Percentiles rank a stretch among this genome's conserved stretches.
phyloP scores from a whole-genome alignment of 37 sponge, comb jelly and placozoan genomes.

The Oscarella lobularis region DNA sequence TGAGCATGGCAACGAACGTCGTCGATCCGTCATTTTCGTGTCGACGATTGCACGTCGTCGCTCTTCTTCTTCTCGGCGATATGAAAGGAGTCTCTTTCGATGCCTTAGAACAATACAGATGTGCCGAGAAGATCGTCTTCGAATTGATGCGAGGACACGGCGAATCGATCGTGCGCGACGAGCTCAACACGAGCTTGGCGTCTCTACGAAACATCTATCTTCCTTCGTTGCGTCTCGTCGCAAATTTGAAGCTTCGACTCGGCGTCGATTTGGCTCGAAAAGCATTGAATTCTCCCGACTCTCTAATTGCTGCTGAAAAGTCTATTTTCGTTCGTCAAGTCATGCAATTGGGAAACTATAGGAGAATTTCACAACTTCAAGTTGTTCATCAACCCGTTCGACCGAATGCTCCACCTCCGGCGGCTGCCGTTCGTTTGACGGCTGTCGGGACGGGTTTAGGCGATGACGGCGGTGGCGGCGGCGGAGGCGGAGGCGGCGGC shows the following conservation, averaged over 20 bases:
- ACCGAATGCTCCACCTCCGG: too few species aligned
- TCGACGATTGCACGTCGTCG: too few species aligned
- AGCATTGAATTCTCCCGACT: not conserved
- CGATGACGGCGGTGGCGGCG: not conserved
- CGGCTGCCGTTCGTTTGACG: too few species aligned
- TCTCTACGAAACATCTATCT: not conserved
- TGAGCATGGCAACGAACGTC: too few species aligned
- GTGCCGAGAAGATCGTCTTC: too few species aligned
- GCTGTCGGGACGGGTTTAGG: not conserved
- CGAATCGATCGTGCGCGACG: not conserved
- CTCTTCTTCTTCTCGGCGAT: too few species aligned
- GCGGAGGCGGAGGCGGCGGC: not conserved
- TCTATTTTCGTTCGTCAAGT: not conserved
- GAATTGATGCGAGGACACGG: not conserved
- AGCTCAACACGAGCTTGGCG: not conserved
- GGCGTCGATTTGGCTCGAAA: not conserved
- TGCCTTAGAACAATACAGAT: too few species aligned
- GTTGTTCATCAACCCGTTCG: constrained; percentile 1
- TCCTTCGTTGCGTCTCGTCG: not conserved
- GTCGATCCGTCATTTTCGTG: too few species aligned
- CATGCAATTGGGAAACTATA: not conserved
- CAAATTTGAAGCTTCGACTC: not conserved
- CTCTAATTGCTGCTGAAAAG: not conserved
- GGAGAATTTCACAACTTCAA: not conserved
- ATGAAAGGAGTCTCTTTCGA: too few species aligned